Evolutionary conservation across 2,113 vertebrate genomes (phyloP).

Genomic region (Proterorhinus semilunaris): DNA sequence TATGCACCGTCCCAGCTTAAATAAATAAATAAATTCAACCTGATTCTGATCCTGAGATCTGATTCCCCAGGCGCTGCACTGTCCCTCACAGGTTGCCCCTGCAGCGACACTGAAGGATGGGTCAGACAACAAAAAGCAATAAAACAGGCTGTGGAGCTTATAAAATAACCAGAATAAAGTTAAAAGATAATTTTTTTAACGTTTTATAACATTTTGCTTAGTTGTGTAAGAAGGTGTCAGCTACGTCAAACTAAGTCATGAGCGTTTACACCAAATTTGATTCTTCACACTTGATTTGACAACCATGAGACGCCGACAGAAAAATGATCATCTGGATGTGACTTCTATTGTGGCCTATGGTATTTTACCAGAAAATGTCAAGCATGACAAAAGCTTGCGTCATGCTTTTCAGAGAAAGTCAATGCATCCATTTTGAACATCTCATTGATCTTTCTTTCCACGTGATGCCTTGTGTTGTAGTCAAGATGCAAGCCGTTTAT

Average conservation of each 20-base stretch:
- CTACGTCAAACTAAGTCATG: constrained; percentile 10
- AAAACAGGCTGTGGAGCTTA: no score
- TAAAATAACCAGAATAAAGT: no score
- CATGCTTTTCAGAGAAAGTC: not conserved
- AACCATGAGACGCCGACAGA: constrained; percentile 9
- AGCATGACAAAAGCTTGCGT: not conserved
- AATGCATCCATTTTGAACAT: not conserved
- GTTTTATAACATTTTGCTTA: no score
- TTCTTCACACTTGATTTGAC: constrained; percentile 3
- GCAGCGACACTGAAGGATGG: no score
- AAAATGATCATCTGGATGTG: constrained; percentile 1
- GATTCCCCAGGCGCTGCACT: no score
- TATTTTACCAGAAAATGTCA: not conserved
- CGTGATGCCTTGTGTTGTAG: not conserved
- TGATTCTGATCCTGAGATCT: no score
- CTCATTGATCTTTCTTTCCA: not conserved
- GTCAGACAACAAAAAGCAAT: no score
- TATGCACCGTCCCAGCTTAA: no score
- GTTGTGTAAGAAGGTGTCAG: not conserved
- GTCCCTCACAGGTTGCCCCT: no score
- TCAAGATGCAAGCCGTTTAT: no score
- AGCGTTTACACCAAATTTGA: not conserved
- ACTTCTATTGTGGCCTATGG: not conserved
- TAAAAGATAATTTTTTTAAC: no score
- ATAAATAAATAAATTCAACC: no score